Evolutionary conservation across 2,888 invertebrate genomes (phyloP).

Genomic region (Thymelicus acteon): DNA sequence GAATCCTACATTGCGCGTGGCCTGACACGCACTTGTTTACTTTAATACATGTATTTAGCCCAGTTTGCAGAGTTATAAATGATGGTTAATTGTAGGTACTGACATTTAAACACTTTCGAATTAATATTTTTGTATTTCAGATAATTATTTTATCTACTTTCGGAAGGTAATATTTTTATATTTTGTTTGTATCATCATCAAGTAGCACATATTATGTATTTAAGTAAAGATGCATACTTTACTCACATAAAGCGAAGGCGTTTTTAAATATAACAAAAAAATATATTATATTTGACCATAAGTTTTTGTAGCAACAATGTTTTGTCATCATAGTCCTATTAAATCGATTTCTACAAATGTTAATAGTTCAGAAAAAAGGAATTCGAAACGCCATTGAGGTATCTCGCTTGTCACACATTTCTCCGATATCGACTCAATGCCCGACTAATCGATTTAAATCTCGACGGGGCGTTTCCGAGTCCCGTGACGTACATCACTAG

Average conservation of each 20-base stretch:
- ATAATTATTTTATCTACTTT: too few relatives aligned
- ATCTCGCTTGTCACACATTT: conserved; percentile 32
- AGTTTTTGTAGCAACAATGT: neutral
- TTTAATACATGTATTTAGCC: neutral
- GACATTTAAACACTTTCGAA: neutral
- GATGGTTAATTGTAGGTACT: neutral
- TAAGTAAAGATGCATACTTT: neutral
- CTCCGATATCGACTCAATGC: conserved; percentile 45
- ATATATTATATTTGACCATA: neutral
- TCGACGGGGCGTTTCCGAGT: conserved; percentile 58
- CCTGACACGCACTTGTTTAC: too few relatives aligned
- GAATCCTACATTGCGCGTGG: too few relatives aligned
- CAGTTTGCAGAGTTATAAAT: conserved; percentile 6
- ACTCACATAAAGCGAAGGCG: too few relatives aligned
- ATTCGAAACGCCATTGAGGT: conserved; percentile 29
- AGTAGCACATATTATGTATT: too few relatives aligned
- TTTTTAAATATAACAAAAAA: too few relatives aligned
- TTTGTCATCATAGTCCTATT: neutral
- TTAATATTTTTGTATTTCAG: neutral
- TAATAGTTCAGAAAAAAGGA: conserved; percentile 13
- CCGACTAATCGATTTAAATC: conserved; percentile 57
- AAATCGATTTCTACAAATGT: conserved; percentile 2
- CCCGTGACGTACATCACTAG: conserved; percentile 53
- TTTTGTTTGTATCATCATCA: too few relatives aligned
- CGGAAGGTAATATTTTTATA: too few relatives aligned